Conservation (phyloP, 2,113 vertebrate genomes). For the Orcinus orca region DNA sequence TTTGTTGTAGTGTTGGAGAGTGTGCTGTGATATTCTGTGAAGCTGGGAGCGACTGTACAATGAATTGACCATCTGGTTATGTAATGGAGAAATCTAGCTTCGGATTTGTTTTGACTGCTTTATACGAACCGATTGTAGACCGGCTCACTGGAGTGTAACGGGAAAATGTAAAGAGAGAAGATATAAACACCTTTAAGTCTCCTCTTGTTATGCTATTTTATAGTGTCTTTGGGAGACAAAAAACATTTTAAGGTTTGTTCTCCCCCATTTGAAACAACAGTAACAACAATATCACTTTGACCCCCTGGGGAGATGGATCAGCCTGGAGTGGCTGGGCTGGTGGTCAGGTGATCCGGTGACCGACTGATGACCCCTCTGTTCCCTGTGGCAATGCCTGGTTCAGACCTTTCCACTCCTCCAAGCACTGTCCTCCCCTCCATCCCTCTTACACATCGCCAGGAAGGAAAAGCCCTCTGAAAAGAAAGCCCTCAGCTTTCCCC, state of each 20-base stretch:
- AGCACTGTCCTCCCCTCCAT: fast-evolving
- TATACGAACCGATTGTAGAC: background rate
- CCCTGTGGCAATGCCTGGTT: background rate
- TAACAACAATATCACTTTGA: background rate
- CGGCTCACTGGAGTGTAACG: background rate
- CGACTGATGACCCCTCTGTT: fast-evolving
- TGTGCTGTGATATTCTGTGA: background rate
- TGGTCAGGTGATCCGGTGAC: background rate
- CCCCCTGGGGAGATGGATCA: no score
- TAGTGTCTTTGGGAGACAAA: background rate
- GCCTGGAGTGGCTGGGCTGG: no score
- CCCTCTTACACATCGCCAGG: background rate
- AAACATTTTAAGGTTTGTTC: background rate
- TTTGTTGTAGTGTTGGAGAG: background rate
- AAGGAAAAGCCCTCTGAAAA: background rate
- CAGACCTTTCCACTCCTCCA: background rate
- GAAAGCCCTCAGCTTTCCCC: no score
- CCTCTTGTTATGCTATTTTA: background rate
- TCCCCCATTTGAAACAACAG: background rate
- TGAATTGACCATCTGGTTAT: background rate
- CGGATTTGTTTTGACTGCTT: background rate
- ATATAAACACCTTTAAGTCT: background rate
- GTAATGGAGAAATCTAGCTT: background rate
- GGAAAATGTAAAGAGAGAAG: background rate
- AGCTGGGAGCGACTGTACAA: fast-evolving